phyloP scores from a whole-genome alignment of 2,113 vertebrate genomes.

The Catharus fuscescens region DNA sequence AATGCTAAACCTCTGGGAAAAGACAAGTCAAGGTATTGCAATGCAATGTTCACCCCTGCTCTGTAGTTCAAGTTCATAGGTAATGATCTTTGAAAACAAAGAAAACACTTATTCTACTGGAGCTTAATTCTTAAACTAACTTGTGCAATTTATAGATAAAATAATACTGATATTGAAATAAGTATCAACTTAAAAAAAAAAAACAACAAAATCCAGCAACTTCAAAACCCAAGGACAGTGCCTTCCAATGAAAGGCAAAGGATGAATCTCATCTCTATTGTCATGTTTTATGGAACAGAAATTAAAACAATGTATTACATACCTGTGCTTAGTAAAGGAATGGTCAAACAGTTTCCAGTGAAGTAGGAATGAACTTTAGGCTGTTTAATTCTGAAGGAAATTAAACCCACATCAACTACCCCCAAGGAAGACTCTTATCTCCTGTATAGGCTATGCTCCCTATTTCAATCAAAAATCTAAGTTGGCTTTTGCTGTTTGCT shows the following conservation, averaged over 20 bases:
- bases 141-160: not conserved
- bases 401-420: not conserved
- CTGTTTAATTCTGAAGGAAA: not conserved
- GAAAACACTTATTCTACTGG: not conserved
- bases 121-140: not conserved
- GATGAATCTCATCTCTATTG: not conserved
- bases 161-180: not conserved
- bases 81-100: not conserved
- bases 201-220: not conserved
- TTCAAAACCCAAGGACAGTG: not conserved
- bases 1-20: conserved; percentile 71
- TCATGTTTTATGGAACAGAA: not conserved
- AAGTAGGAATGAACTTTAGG: not conserved
- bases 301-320: not conserved
- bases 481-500: not conserved
- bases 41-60: not conserved
- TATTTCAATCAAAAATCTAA: not conserved
- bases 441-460: not conserved
- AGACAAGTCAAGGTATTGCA: conserved; percentile 83
- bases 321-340: not conserved
- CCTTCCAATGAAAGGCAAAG: not conserved
- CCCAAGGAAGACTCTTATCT: not conserved
- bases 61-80: not conserved
- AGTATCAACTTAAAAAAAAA: not conserved
- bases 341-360: not conserved